A percentile compares a stretch with the other conserved stretches of the same genome.
phyloP scores from a whole-genome alignment of 2,113 vertebrate genomes.

The Gavialis gangeticus region DNA sequence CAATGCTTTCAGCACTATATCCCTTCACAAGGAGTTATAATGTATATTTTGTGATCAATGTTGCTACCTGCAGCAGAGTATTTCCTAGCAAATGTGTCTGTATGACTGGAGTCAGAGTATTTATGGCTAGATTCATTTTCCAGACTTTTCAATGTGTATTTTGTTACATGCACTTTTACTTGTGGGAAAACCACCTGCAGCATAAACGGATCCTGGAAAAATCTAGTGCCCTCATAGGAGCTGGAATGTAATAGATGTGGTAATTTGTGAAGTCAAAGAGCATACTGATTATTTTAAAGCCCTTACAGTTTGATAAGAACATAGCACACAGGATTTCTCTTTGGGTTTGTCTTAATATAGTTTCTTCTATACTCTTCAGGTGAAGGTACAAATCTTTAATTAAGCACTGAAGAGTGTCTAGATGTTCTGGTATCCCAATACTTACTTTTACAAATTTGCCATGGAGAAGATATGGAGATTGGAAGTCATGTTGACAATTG shows the following conservation, averaged over 20 bases:
- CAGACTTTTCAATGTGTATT: neutral
- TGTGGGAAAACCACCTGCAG: conserved; percentile 1
- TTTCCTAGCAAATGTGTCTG: neutral
- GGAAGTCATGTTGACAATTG: conserved; percentile 95
- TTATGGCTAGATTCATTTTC: neutral
- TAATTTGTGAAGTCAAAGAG: neutral
- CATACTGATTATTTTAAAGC: neutral
- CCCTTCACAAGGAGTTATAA: neutral
- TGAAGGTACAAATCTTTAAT: neutral
- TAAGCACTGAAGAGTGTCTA: neutral
- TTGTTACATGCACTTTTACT: neutral
- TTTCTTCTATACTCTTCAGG: neutral
- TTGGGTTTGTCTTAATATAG: neutral
- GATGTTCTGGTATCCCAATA: neutral
- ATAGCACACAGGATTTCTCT: neutral
- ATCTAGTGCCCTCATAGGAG: neutral
- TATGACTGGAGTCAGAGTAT: neutral
- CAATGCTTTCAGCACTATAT: neutral
- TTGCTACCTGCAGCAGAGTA: neutral
- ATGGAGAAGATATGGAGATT: conserved; percentile 88
- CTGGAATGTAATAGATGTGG: neutral
- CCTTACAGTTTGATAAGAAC: neutral
- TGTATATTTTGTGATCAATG: neutral
- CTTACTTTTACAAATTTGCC: conserved; percentile 90
- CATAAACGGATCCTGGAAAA: neutral